Percentiles rank a stretch among this genome's conserved stretches.
phyloP scores from a whole-genome alignment of 2,113 vertebrate species.

The Sprattus sprattus region DNA sequence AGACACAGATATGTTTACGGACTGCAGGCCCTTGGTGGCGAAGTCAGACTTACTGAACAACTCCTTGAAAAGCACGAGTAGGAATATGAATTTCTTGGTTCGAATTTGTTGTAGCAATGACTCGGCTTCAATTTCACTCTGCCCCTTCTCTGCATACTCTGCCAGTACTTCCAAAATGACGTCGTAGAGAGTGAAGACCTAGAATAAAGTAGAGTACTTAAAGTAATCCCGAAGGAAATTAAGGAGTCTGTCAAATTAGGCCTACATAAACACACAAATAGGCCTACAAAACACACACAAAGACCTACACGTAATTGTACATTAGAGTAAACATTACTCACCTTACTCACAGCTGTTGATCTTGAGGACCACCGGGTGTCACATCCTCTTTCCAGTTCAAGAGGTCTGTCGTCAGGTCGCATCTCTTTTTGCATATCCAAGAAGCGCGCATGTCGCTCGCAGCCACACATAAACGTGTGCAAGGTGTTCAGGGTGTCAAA shows the following conservation, averaged over 20 bases:
- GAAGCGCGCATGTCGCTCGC: too few relatives aligned
- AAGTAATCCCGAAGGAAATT: too few relatives aligned
- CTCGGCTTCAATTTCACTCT: constrained; percentile 18
- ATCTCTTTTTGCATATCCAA: neutral
- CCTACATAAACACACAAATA: too few relatives aligned
- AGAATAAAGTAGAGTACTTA: too few relatives aligned
- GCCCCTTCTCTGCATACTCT: constrained; percentile 8
- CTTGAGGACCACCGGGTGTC: constrained; percentile 16
- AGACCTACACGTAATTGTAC: too few relatives aligned
- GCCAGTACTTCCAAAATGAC: neutral
- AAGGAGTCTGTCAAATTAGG: too few relatives aligned
- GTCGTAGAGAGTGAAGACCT: constrained; percentile 23
- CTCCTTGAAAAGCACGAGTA: constrained; percentile 25
- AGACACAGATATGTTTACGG: neutral
- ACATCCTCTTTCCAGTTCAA: neutral
- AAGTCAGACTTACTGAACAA: neutral
- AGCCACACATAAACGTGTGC: too few relatives aligned
- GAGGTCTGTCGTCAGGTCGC: neutral
- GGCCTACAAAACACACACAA: too few relatives aligned
- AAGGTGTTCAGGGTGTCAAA: too few relatives aligned
- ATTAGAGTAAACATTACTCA: neutral
- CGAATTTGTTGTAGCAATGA: constrained; percentile 40
- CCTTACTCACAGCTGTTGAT: constrained; percentile 20
- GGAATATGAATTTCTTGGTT: constrained; percentile 35
- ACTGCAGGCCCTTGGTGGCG: constrained; percentile 23